These are phyloP conservation scores for Sarcophaga subvicina DNA, from an alignment of 2,888 invertebrate genomes.

Conservation along the genomic window DNA sequence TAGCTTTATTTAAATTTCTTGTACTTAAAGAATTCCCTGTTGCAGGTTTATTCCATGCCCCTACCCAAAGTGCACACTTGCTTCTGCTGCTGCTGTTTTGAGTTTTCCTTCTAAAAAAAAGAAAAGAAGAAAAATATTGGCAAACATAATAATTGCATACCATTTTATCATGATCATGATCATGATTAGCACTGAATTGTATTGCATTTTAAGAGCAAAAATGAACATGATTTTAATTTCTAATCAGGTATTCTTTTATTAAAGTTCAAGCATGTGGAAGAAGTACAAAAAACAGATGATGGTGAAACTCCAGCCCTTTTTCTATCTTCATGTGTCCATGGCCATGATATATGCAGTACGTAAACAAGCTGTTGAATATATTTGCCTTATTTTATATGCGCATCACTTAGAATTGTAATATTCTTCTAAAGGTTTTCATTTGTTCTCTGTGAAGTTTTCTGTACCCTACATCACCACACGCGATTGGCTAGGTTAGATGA, in stretches of 20 bases:
- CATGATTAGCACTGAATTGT: background rate
- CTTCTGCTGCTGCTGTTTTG: background rate
- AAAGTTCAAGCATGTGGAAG: conserved; percentile 61
- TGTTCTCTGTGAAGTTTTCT: background rate
- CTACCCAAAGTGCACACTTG: background rate
- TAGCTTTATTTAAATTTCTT: conserved; percentile 42
- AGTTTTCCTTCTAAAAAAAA: background rate
- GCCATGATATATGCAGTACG: conserved; percentile 56
- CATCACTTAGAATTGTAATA: conserved; percentile 74
- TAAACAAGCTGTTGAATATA: conserved; percentile 44
- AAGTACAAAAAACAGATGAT: background rate
- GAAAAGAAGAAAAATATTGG: conserved; percentile 20
- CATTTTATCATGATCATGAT: conserved; percentile 44
- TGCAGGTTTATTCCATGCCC: background rate
- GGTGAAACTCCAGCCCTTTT: conserved; percentile 54
- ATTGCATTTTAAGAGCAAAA: conserved; percentile 5
- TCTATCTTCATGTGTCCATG: conserved; percentile 25
- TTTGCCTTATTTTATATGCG: conserved; percentile 76
- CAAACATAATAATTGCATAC: conserved; percentile 61
- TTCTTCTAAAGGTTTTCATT: background rate
- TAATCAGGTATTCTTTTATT: conserved; percentile 61
- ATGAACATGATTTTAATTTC: conserved; percentile 67
- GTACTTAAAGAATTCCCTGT: background rate
- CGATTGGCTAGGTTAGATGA: background rate
- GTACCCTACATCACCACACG: background rate